A percentile compares a stretch with the other conserved stretches of the same genome.
These are phyloP conservation scores for Drosophila glabriapex DNA, from an alignment of 2,888 invertebrate species.

Conservation along the genomic window DNA sequence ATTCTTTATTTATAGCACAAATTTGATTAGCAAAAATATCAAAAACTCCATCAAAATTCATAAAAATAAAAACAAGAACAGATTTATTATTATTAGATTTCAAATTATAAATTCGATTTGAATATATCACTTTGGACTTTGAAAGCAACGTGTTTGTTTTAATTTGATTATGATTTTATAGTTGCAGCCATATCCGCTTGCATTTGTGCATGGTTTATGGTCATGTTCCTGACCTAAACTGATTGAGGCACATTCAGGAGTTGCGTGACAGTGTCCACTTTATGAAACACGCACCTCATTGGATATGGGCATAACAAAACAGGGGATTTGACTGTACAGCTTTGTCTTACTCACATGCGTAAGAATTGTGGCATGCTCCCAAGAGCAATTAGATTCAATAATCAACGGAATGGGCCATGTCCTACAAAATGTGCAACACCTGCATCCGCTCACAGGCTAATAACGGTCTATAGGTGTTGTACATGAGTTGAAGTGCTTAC, in stretches of 20 bases:
- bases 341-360: neutral
- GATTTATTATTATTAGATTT: neutral
- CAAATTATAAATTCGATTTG: neutral
- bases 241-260: neutral
- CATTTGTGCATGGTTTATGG: constrained; percentile 16
- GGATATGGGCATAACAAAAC: neutral
- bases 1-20: neutral
- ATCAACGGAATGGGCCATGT: constrained; percentile 9
- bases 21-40: neutral
- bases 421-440: constrained; percentile 15
- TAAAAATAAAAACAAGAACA: neutral
- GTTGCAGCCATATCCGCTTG: constrained; percentile 34
- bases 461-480: constrained; percentile 20
- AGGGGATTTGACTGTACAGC: neutral
- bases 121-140: neutral
- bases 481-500: constrained; percentile 15
- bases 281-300: constrained; percentile 24
- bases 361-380: constrained; percentile 14
- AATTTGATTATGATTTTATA: constrained; percentile 28
- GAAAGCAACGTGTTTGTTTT: constrained; percentile 8
- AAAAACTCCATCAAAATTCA: neutral
- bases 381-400: constrained; percentile 31
- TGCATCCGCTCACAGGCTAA: constrained; percentile 16
- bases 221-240: constrained; percentile 10
- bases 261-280: constrained; percentile 35